Percentiles rank a stretch among this genome's conserved stretches.
phyloP scores from a whole-genome alignment of 2,888 invertebrate species.

The Hetaerina titia region DNA sequence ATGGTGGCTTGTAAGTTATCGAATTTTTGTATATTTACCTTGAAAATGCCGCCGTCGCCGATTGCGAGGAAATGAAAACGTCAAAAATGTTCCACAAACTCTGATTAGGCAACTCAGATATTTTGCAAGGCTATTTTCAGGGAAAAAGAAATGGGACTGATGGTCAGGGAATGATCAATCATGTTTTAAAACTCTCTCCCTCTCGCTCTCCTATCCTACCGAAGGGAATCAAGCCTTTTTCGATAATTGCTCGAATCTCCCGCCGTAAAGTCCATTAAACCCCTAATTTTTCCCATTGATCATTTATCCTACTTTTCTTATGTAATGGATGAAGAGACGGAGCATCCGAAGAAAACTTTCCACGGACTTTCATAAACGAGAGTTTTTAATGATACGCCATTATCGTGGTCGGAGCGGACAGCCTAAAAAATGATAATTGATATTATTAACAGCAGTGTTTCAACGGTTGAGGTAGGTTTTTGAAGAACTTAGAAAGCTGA shows the following conservation, averaged over 20 bases:
- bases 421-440: no score
- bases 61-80: no score
- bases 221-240: not conserved
- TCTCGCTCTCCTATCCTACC: not conserved
- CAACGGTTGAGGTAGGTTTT: no score
- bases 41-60: not conserved
- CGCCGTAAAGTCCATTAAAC: not conserved
- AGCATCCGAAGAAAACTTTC: not conserved
- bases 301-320: not conserved
- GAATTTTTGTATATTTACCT: not conserved
- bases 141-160: not conserved
- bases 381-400: no score
- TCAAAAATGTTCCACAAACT: no score
- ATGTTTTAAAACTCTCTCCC: not conserved
- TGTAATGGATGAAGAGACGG: not conserved
- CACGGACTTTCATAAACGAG: no score
- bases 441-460: no score
- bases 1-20: not conserved
- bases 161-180: not conserved
- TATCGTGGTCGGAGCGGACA: no score
- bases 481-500: no score
- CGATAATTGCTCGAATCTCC: not conserved
- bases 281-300: not conserved
- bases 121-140: not conserved
- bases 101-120: not conserved